Evolutionary conservation across 2,888 invertebrate species (phyloP), one percentile per base, ranked within the genome.

Genomic region (Sclerodermus sp.): DNA sequence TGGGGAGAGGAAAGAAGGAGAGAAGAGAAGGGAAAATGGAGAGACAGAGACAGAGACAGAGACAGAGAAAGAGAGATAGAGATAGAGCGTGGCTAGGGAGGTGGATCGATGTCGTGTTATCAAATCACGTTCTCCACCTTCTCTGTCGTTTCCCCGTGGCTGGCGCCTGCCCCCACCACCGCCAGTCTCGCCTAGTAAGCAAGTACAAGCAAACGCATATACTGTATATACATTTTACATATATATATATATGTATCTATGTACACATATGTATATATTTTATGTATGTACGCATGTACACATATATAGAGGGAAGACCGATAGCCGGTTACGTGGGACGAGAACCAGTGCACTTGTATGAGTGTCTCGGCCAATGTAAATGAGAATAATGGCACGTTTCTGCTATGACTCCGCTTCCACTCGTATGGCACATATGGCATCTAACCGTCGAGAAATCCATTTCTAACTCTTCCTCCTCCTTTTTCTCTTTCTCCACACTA

Each of bases 41-140:
- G 34, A 34, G 34, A 14, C 5, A 6, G 34, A 14, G 55, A 49
- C 49, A 49, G 48, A 41, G 49, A 45, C 38, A 51, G 45, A 45
- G 42, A 32, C 12, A 42, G 12, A 38, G 44, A 16, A 44, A 36
- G 42, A 12, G 41, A 45, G 43, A 40, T 14, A 23, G 54, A 30
- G 47, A 40, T 42, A 18, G 38, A 48, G 44, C 41, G 43, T 29
- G 43, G 37, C 6, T 42, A 14, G 36, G 12, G 41, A 31, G 10
- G 30, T 16, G 29, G 37, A 12, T 10, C 14, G 32, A 31, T 65
- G 63, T 66, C 52, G 63, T 61, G 64, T 68, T 66, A 60, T 60
- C 67, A 58, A 67, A 67, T 64, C 64, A 53, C 65, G 53, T 58
- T 51, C 58, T 58, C 55, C 58, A 43, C 45, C 42, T 49, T 53